Base-by-base conservation (phyloP, 1,140 invertebrate species). In the Branchinecta lindahli region DNA sequence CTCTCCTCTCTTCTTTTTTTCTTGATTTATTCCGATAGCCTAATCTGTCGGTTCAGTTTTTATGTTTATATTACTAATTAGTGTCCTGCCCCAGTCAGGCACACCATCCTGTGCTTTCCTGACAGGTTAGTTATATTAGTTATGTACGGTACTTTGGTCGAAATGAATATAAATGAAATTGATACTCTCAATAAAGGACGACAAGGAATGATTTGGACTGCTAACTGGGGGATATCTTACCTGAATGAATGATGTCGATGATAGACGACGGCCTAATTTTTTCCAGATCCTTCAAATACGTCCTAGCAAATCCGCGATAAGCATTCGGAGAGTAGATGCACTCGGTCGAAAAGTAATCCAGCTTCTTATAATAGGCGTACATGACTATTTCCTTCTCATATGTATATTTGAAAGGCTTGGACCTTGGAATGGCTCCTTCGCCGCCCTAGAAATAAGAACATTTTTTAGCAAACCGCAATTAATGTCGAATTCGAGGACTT, bases 381-480 rank as follows among this genome's bases (percentile, higher is more conserved):
- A 99, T 96, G 0, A 99, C 97, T 77, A 99, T 99, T 82, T 99
- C 97, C 78, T 99, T 99, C 80, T 99, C 96, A 79, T 98, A 99
- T 6, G 94, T 90, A 77, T 98, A 99, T 79, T 98, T 99, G 33
- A 99, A 86, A 8, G 96, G 97, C 79, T 99, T 99, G 69, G 92
- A 94, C 74, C 95, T 82, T 7, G 92, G 91, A 74, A 98, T 90
- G 18, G 88, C 83, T 71, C 91, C 92, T 78, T 92, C 90, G 74
- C 86, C 84, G 46, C 89, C 86, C 83, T 94, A 80, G 71, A 83
- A 82, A 74, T 75, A 74, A 75, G 73, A 73, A 75, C 18, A 20
- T 33, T 33, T 33, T 33, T 33, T 33, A 5, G 33, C 33, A 33
- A 33, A 33, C 33, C 5, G 5, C 33, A 33, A 33, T 3, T n/a